phyloP scores from a whole-genome alignment of 2,888 invertebrate genomes.

The Lasioglossum lativentre region DNA sequence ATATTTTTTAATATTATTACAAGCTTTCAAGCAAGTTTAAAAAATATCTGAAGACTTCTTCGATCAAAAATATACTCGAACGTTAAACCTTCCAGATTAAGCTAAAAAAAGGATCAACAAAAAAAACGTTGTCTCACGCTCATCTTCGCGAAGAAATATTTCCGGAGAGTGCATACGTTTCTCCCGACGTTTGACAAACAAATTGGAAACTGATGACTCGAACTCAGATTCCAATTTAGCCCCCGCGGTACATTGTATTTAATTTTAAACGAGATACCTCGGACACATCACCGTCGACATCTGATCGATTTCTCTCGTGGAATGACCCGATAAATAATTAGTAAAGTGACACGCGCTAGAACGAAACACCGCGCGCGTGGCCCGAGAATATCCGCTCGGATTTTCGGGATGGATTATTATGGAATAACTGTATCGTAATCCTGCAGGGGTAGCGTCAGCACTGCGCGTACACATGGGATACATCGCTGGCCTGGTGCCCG shows the following conservation, averaged over 20 bases:
- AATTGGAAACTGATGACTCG: neutral
- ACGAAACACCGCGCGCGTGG: neutral
- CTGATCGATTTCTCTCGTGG: neutral
- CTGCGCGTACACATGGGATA: slow-evolving; percentile 90
- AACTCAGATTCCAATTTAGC: neutral
- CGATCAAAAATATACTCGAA: too few species aligned
- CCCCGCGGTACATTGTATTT: neutral
- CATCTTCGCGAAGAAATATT: too few species aligned
- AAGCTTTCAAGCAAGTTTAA: neutral
- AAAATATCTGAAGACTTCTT: neutral
- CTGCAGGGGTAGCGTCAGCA: slow-evolving; percentile 88
- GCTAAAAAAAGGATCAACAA: too few species aligned
- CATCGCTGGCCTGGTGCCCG: slow-evolving; percentile 89
- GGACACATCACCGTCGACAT: neutral
- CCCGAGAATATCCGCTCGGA: neutral
- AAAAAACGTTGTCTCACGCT: too few species aligned
- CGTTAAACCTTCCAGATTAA: too few species aligned
- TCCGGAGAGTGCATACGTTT: neutral
- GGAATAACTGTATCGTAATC: slow-evolving; percentile 13
- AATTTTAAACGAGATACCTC: neutral
- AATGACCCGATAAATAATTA: neutral
- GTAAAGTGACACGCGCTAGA: neutral
- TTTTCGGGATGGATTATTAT: neutral
- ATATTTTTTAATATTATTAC: neutral
- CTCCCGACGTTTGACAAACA: neutral